Conservation (phyloP, 2,113 vertebrate species). For the Copsychus sechellarum region DNA sequence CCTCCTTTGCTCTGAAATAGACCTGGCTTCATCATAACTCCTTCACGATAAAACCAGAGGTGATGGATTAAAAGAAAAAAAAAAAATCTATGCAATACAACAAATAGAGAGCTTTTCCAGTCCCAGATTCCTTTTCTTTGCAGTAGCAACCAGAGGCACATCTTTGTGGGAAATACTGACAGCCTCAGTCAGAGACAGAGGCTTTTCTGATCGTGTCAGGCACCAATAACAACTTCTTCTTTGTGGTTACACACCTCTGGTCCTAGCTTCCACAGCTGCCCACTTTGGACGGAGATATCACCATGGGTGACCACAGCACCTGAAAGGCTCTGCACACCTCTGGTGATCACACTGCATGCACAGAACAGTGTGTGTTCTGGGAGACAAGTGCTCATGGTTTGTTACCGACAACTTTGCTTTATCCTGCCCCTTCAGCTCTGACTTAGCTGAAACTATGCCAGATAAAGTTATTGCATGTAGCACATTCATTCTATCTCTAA, state of each 20-base stretch:
- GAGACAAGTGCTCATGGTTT: not conserved
- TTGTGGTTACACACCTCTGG: not conserved
- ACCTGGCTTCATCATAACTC: not conserved
- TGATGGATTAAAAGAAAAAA: not conserved
- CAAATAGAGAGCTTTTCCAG: not conserved
- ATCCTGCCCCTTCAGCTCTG: not conserved
- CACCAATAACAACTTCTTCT: not conserved
- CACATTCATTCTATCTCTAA: not conserved
- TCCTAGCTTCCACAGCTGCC: not conserved
- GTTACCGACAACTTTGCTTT: not conserved
- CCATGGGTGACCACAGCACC: not conserved
- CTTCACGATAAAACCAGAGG: not conserved
- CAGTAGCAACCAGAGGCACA: not conserved
- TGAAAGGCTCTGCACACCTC: not conserved
- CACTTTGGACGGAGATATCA: not conserved
- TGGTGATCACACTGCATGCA: not conserved
- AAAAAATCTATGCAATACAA: not conserved
- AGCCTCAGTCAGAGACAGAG: not conserved
- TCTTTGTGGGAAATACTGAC: not conserved
- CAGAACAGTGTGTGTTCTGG: not conserved
- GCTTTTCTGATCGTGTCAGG: not conserved
- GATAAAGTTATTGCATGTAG: not conserved
- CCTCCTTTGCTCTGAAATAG: not conserved
- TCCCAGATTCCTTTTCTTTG: not conserved
- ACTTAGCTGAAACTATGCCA: not conserved